Base-by-base conservation (phyloP, 2,797 vertebrate species). In the Siniperca obscura region DNA sequence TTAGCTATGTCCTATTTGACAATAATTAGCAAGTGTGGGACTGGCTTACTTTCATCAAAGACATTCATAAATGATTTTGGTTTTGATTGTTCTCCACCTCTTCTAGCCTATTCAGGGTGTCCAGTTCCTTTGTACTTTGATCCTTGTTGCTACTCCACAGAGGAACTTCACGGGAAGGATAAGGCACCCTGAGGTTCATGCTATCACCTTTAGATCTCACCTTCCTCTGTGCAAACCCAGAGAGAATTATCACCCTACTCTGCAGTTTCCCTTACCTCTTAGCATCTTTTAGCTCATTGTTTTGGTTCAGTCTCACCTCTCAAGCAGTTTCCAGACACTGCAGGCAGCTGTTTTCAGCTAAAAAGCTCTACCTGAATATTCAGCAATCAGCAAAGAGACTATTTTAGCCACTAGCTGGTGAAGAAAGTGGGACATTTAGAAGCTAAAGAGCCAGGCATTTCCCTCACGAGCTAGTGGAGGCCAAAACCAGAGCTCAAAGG, bases 401-500 rank as follows among this genome's bases (percentile, higher is more conserved):
- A 21, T 50, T 38, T 66, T 59, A n/a, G 40, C 7, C 6, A 30
- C 14, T 44, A 36, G 27, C 21, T 70, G n/a, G 34, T 25, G 42
- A 67, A 50, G 14, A 50, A 21, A 50, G 21, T 7, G 38, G 27
- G 38, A 7, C 19, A 53, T 53, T 27, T 52, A 27, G 48, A 7
- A 66, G 38, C 40, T 48, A 44, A 74, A 62, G 25, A 50, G 42
- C 13, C 22, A 68, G 10, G 36, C 48, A 62, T 61, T 38, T 30
- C 25, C 25, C 27, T 16, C 27, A 38, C n/a, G 56, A 80, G 34
- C 10, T 59, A 55, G 6, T 30, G 21, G 50, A 68, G 27, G 73
- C 21, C 27, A 60, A 69, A 61, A 50, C 30, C 22, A 62, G 70
- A 78, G 52, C 62, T 46, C 53, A n/a, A 56, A 17, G 6, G 21